Conservation (phyloP, 2,888 invertebrate species). For the Limnephilus marmoratus region DNA sequence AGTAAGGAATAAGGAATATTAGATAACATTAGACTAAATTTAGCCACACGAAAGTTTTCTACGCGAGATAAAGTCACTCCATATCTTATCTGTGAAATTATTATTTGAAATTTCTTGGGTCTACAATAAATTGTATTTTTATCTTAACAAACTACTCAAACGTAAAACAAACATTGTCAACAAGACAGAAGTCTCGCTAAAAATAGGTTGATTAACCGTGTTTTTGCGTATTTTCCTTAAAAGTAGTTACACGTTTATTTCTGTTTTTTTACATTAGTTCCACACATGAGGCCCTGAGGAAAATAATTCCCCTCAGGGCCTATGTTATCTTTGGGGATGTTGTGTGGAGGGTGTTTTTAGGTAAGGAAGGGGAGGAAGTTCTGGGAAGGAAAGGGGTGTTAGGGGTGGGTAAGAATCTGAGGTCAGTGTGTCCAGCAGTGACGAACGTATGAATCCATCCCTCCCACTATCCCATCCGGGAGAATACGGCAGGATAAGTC, state of each 20-base stretch:
- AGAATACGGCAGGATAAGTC: too few relatives aligned
- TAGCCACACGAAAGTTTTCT: background rate
- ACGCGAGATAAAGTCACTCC: background rate
- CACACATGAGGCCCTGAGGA: too few relatives aligned
- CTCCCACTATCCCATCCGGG: too few relatives aligned
- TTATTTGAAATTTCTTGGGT: constrained; percentile 16
- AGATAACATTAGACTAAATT: background rate
- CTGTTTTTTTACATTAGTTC: too few relatives aligned
- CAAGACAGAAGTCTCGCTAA: background rate
- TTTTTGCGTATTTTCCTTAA: background rate
- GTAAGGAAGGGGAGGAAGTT: too few relatives aligned
- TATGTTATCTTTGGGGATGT: too few relatives aligned
- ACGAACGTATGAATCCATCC: too few relatives aligned
- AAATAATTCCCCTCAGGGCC: too few relatives aligned
- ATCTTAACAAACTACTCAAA: constrained; percentile 7
- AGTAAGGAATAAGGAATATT: background rate
- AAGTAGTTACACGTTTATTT: background rate
- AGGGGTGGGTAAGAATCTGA: too few relatives aligned
- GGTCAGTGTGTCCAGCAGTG: too few relatives aligned
- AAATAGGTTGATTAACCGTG: background rate
- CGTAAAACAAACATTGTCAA: background rate
- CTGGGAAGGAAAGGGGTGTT: too few relatives aligned
- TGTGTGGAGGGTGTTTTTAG: too few relatives aligned
- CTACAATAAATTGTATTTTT: background rate
- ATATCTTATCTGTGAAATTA: background rate